These are phyloP conservation scores for Drosophila nebulosa DNA, from an alignment of 1,140 invertebrate species.

Conservation along the genomic window DNA sequence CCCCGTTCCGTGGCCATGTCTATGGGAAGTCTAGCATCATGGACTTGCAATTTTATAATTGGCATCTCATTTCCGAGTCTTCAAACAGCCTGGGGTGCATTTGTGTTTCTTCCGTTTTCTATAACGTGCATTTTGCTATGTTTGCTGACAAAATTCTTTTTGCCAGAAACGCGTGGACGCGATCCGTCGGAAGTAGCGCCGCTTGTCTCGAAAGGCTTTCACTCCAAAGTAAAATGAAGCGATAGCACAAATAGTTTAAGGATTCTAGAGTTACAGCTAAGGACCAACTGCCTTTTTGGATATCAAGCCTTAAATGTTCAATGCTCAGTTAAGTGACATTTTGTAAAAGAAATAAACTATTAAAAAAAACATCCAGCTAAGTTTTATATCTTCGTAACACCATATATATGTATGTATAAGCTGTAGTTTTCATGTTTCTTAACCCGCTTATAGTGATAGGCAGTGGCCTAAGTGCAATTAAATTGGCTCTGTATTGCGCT, in stretches of 20 bases:
- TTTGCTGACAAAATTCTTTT: constrained; percentile 85
- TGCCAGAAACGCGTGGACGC: constrained; percentile 87
- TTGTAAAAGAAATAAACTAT: no score
- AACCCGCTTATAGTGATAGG: no score
- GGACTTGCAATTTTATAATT: constrained; percentile 94
- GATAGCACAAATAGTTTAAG: constrained; percentile 15
- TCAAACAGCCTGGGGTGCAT: constrained; percentile 84
- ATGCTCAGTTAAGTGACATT: neutral
- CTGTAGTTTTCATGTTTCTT: no score
- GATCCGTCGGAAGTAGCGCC: constrained; percentile 84
- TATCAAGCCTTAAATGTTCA: neutral
- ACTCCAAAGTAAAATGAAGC: constrained; percentile 72
- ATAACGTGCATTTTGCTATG: constrained; percentile 83
- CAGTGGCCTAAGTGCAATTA: no score
- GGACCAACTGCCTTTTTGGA: constrained; percentile 23
- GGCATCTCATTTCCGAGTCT: constrained; percentile 90
- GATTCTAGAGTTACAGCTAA: neutral
- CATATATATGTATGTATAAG: no score
- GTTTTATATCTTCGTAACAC: neutral
- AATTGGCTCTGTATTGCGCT: no score
- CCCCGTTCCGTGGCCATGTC: constrained; percentile 92
- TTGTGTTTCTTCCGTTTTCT: constrained; percentile 88
- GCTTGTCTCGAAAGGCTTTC: constrained; percentile 82
- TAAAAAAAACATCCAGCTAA: neutral
- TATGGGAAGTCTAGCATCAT: constrained; percentile 93